Evolutionary conservation across 2,113 vertebrate genomes (phyloP).

Genomic region (Solea solea): DNA sequence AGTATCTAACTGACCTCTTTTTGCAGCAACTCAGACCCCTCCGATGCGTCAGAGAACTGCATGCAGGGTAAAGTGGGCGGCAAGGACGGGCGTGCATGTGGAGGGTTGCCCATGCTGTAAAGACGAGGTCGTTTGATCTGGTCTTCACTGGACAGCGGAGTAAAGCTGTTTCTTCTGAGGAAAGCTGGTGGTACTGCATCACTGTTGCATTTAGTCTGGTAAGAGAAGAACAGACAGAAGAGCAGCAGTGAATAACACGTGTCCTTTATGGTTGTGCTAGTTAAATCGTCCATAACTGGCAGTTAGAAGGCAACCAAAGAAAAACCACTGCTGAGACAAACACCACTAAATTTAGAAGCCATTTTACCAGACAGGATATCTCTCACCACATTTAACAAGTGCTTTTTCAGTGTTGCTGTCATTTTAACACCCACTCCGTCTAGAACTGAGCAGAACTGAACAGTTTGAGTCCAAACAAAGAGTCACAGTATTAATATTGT

Average conservation of each 20-base stretch:
- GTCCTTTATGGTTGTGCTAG: neutral
- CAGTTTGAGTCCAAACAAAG: no score
- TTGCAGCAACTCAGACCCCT: slow-evolving; percentile 79
- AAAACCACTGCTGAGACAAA: slow-evolving; percentile 32
- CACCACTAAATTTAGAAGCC: slow-evolving; percentile 31
- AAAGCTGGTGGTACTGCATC: slow-evolving; percentile 76
- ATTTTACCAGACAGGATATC: slow-evolving; percentile 36
- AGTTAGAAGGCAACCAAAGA: neutral
- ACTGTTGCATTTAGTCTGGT: slow-evolving; percentile 76
- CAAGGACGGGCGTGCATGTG: slow-evolving; percentile 67
- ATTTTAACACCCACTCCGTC: slow-evolving; percentile 48
- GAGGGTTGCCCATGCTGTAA: slow-evolving; percentile 87
- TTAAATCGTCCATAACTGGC: neutral
- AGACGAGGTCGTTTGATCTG: slow-evolving; percentile 87
- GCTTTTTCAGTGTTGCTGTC: slow-evolving; percentile 35
- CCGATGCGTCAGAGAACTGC: slow-evolving; percentile 77
- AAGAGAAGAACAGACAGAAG: slow-evolving; percentile 33
- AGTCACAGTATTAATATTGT: no score
- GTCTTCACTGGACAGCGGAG: slow-evolving; percentile 89
- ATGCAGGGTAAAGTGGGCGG: slow-evolving; percentile 72
- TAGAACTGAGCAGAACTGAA: slow-evolving; percentile 4
- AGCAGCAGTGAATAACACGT: neutral
- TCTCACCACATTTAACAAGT: slow-evolving; percentile 29
- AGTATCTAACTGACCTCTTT: slow-evolving; percentile 78
- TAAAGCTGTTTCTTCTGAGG: slow-evolving; percentile 92